Base-by-base conservation (phyloP, 1,140 invertebrate species). In the Paralvinella palmiformis region DNA sequence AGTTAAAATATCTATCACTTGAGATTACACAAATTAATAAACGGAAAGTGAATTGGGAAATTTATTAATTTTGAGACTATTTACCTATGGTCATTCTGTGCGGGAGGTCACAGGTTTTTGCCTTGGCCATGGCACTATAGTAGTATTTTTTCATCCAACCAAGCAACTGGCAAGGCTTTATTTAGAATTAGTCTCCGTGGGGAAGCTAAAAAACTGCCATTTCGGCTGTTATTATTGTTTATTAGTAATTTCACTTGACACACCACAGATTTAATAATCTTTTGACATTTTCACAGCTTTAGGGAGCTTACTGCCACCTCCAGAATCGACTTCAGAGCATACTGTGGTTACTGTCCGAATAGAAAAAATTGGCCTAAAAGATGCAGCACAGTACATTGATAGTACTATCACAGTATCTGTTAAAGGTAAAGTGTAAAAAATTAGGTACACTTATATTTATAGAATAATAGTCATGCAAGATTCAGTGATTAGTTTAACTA, bases 331-430 rank as follows among this genome's bases (percentile, higher is more conserved):
- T 27, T 48, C 61, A 27, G 73, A 72, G 1, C 70, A 70, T 61
- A 68, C 70, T 5, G 61, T 69, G 27, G 59, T 76, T n/a, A 72
- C 72, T 15, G 64, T 78, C 10, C 41, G 67, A 27, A 68, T 78
- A 35, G 70, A 76, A 45, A 74, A 73, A 57, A 75, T 78, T 37
- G 73, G 73, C 10, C 33, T 78, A 17, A 78, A 78, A 53, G 74
- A 78, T 68, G 71, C 72, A 35, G 53, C 65, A 20, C 71, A 73
- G 48, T 78, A 68, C 53, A 72, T 78, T 31, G 75, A 78, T 53
- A 73, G 75, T 10, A 75, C 53, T 56, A 72, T 78, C 62, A 73
- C 74, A 52, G 69, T 78, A 24, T 71, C 73, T 58, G 76, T 78
- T 13, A 78, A 75, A 74, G 73, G 75, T 77, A 55, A 55, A 32